Percentiles rank a stretch among this genome's conserved stretches.
Evolutionary conservation across 2,113 vertebrate species (phyloP).

Genomic region (Microcebus murinus): DNA sequence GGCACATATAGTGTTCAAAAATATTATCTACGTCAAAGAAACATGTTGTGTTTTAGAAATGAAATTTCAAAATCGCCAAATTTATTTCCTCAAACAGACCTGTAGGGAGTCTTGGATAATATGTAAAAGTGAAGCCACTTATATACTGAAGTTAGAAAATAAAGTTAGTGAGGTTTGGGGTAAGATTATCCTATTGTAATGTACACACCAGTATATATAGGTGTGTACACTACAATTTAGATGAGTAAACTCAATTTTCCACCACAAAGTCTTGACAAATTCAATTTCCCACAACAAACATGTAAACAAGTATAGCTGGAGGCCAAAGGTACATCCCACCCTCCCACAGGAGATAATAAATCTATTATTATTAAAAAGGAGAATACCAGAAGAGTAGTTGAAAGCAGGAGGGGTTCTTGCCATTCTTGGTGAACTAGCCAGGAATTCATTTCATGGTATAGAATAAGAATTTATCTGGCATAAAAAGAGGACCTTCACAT

Average conservation of each 20-base stretch:
- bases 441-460: background rate
- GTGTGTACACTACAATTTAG: background rate
- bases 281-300: constrained; percentile 20
- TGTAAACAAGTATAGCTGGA: background rate
- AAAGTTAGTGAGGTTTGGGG: background rate
- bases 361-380: background rate
- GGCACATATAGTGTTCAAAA: background rate
- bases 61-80: background rate
- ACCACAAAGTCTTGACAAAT: background rate
- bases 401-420: background rate
- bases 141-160: background rate
- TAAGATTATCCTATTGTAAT: background rate
- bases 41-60: background rate
- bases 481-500: background rate
- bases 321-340: background rate
- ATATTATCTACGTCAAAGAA: background rate
- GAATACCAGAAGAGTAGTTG: background rate
- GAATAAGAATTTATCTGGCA: background rate
- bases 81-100: background rate
- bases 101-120: background rate
- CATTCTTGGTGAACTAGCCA: background rate
- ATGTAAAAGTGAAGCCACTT: constrained; percentile 17
- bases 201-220: background rate
- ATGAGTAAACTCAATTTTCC: background rate
- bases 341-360: background rate